Percentiles rank a stretch among this genome's conserved stretches.
These are phyloP conservation scores for Corythornis leucogaster DNA, from an alignment of 2,797 vertebrate genomes.

Conservation along the genomic window DNA sequence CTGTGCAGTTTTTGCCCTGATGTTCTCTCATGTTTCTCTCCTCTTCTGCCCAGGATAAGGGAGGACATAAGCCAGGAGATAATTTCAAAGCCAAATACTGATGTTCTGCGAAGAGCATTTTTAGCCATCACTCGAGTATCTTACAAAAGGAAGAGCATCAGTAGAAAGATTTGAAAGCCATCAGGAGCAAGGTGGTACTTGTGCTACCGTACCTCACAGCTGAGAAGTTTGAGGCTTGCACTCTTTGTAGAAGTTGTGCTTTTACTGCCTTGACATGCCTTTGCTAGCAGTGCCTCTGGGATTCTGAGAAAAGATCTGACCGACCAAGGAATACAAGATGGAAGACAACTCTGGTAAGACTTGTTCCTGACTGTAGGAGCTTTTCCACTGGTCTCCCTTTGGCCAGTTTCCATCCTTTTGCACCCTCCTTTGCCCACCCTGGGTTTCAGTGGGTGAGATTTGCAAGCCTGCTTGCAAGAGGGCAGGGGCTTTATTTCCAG, in stretches of 20 bases:
- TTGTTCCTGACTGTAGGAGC: neutral
- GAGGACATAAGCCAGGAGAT: neutral
- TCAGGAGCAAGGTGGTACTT: neutral
- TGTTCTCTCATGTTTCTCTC: neutral
- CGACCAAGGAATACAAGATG: neutral
- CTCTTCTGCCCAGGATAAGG: neutral
- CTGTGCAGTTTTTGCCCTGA: neutral
- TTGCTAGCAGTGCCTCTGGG: neutral
- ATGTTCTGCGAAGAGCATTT: neutral
- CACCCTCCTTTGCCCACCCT: neutral
- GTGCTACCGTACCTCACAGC: neutral
- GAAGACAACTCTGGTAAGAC: neutral
- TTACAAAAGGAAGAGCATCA: neutral
- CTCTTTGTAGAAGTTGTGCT: neutral
- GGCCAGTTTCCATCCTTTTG: neutral
- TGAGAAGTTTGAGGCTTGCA: neutral
- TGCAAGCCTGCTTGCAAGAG: neutral
- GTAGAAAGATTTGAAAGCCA: neutral
- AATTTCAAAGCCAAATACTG: neutral
- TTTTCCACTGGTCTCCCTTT: neutral
- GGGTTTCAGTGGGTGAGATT: neutral
- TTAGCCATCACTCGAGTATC: neutral
- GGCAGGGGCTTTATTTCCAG: neutral
- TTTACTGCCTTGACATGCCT: neutral
- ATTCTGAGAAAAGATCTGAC: neutral